A percentile compares a stretch with the other conserved stretches of the same genome.
Conservation (phyloP, 2,888 invertebrate species). For the Heliconius charithonia region DNA sequence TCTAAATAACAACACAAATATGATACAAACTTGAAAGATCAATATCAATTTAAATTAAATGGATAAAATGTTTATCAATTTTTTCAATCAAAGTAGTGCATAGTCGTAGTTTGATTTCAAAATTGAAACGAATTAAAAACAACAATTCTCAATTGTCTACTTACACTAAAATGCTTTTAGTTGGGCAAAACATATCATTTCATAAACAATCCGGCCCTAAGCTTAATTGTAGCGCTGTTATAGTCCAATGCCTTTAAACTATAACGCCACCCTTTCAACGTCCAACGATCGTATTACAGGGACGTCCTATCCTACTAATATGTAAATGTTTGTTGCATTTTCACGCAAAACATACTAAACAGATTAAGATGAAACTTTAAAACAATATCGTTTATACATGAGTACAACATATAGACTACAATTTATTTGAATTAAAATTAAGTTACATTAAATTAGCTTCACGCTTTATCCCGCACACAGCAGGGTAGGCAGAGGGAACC, state of each 20-base stretch:
- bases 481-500: too few relatives aligned
- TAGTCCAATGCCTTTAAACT: slow-evolving; percentile 11
- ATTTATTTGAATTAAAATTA: too few relatives aligned
- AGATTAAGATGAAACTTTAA: background rate
- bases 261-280: slow-evolving; percentile 27
- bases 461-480: too few relatives aligned
- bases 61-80: background rate
- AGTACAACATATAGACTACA: too few relatives aligned
- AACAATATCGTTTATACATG: background rate
- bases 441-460: too few relatives aligned
- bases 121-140: background rate
- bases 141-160: background rate
- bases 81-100: background rate
- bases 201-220: slow-evolving; percentile 5
- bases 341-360: background rate
- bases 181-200: slow-evolving; percentile 2
- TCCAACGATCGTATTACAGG: slow-evolving; percentile 29
- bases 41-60: background rate
- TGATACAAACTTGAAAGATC: background rate
- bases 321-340: background rate
- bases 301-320: slow-evolving; percentile 19
- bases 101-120: background rate
- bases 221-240: slow-evolving; percentile 18
- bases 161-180: background rate
- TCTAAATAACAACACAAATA: background rate